Base-by-base conservation (phyloP, 2,113 vertebrate species). In the Gambusia holbrooki region DNA sequence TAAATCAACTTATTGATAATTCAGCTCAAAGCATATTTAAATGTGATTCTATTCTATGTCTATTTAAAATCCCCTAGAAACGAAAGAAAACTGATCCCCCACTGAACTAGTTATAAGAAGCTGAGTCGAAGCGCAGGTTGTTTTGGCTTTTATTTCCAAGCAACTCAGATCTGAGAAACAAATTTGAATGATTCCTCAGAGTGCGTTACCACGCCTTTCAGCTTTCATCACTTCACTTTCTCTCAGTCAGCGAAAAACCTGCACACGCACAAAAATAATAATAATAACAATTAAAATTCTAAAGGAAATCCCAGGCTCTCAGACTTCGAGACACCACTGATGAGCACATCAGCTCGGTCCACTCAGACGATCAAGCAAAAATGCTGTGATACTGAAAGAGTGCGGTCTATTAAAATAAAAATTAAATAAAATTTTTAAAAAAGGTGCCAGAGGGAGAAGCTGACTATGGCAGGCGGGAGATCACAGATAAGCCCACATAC, bases 381-480 rank as follows among this genome's bases (percentile, higher is more conserved):
- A 66, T 11, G 35, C 27, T 62, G 19, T n/a, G 66, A 51, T 30
- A 74, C 37, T 84, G 71, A 73, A 84, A 66, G 66, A 19, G 58
- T 81, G 73, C 79, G 81, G 81, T 85, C 84, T 84, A 82, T 84
- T 88, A 83, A 85, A 88, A 51, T 51, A 51, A 25, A 54, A 2
- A 51, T 37, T 2, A 17, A 13, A 25, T 8, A n/a, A n/a, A 84
- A 9, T 8, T 27, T 27, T 27, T 27, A 8, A 33, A 33, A 6
- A 33, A 33, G 63, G 81, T 66, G 82, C 84, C 82, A 27, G 70
- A 61, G 76, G 76, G 69, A 64, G 63, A 78, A 69, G 73, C 71
- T 64, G 76, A 73, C 71, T 74, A 77, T 79, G 51, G 88, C 80
- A 80, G 73, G 80, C 71, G 65, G 69, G 79, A 69, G 75, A 84